Conservation (phyloP, 2,113 vertebrate species). For the Oceanodroma tethys region DNA sequence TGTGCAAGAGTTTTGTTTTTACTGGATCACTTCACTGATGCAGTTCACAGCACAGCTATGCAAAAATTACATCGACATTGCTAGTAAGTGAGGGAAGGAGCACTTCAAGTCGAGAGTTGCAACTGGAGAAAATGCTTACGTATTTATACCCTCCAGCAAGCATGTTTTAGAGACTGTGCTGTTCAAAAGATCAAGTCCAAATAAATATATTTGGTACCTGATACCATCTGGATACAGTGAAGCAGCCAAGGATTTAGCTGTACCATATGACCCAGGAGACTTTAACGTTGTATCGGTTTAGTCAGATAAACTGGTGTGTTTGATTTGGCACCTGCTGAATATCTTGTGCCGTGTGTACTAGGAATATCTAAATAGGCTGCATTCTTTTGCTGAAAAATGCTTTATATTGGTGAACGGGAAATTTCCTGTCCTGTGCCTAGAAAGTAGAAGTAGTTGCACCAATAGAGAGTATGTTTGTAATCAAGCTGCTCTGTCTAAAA, state of each 20-base stretch:
- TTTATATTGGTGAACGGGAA: not conserved
- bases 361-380: not conserved
- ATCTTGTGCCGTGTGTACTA: not conserved
- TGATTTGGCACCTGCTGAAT: not conserved
- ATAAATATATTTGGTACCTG: not conserved
- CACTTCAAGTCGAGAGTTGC: not conserved
- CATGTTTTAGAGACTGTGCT: not conserved
- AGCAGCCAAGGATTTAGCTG: not conserved
- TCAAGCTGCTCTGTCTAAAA: not conserved
- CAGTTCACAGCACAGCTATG: not conserved
- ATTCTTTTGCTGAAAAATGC: not conserved
- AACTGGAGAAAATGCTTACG: not conserved
- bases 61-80: not conserved
- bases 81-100: not conserved
- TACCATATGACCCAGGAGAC: not conserved
- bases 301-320: not conserved
- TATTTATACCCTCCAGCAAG: not conserved
- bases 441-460: not conserved
- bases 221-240: not conserved
- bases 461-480: not conserved
- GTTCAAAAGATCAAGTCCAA: not conserved
- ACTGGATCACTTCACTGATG: not conserved
- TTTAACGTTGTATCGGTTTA: not conserved
- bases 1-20: not conserved
- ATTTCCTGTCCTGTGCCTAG: not conserved